Percentiles rank a stretch among this genome's conserved stretches.
phyloP scores from a whole-genome alignment of 2,888 invertebrate species.

The Cosmorhoe ocellata region DNA sequence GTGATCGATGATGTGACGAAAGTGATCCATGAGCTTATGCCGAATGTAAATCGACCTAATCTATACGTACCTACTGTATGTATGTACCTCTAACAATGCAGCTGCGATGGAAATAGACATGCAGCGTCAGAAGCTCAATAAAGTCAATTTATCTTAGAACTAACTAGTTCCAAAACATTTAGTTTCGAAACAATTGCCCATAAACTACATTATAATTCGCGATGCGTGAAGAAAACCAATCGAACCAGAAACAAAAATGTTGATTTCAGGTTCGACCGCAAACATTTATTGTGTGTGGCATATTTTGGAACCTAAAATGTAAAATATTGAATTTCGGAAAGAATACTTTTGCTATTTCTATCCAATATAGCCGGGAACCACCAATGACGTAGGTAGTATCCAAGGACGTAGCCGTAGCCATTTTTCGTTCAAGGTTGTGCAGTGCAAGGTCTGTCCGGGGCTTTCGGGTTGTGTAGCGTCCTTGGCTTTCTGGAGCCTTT shows the following conservation, averaged over 20 bases:
- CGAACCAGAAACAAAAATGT: constrained; percentile 33
- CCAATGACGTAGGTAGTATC: constrained; percentile 26
- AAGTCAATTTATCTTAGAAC: neutral
- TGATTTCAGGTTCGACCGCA: constrained; percentile 27
- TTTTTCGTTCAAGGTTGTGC: constrained; percentile 53
- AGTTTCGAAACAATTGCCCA: constrained; percentile 28
- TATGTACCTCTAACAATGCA: neutral
- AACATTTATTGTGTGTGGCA: constrained; percentile 20
- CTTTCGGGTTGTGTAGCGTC: constrained; percentile 43
- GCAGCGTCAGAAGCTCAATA: neutral
- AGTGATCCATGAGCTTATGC: constrained; percentile 46
- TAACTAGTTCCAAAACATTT: neutral
- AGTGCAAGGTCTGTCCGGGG: constrained; percentile 56
- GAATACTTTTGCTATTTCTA: too few relatives aligned
- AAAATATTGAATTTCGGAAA: too few relatives aligned
- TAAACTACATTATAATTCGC: constrained; percentile 24
- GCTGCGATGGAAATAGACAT: constrained; percentile 19
- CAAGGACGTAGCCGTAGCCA: constrained; percentile 53
- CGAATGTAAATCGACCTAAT: constrained; percentile 18
- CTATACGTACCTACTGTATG: neutral
- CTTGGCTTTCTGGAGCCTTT: constrained; percentile 53
- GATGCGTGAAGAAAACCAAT: constrained; percentile 31
- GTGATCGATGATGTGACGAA: constrained; percentile 49
- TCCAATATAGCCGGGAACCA: constrained; percentile 18
- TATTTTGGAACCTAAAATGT: neutral